phyloP scores from a whole-genome alignment of 2,888 invertebrate species.

The Polymixis flavicincta region DNA sequence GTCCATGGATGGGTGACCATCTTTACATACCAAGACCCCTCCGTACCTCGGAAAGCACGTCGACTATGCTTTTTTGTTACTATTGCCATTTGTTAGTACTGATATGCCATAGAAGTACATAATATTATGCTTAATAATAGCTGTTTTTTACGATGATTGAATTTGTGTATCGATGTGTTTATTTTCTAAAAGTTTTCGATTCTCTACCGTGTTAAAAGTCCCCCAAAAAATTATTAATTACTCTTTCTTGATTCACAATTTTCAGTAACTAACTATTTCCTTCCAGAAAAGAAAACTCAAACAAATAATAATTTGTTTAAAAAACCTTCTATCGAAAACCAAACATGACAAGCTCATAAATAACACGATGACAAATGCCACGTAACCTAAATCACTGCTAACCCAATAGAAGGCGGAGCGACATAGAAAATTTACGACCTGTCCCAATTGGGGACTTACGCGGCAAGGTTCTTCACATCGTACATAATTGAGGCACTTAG shows the following conservation, averaged over 20 bases:
- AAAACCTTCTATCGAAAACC: neutral
- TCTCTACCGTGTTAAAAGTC: neutral
- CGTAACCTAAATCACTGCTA: slow-evolving; percentile 31
- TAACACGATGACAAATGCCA: slow-evolving; percentile 24
- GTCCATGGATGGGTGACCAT: no score
- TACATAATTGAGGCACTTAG: slow-evolving; percentile 55
- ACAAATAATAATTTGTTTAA: neutral
- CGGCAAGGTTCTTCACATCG: slow-evolving; percentile 34
- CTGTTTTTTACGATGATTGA: no score
- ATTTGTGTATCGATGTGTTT: no score
- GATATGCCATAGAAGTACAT: no score
- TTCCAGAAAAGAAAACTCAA: neutral
- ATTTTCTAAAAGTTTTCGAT: no score
- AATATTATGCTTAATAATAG: no score
- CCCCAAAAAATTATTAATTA: neutral
- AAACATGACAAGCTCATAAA: neutral
- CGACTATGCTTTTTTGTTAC: neutral
- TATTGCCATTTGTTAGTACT: neutral
- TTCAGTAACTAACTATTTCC: no score
- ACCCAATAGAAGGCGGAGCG: slow-evolving; percentile 8
- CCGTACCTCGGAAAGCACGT: no score
- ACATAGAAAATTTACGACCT: slow-evolving; percentile 46
- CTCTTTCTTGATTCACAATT: no score
- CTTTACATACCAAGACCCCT: no score
- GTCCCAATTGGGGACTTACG: slow-evolving; percentile 37